Conservation (phyloP, 2,888 invertebrate genomes). For the Sepiola atlantica region DNA sequence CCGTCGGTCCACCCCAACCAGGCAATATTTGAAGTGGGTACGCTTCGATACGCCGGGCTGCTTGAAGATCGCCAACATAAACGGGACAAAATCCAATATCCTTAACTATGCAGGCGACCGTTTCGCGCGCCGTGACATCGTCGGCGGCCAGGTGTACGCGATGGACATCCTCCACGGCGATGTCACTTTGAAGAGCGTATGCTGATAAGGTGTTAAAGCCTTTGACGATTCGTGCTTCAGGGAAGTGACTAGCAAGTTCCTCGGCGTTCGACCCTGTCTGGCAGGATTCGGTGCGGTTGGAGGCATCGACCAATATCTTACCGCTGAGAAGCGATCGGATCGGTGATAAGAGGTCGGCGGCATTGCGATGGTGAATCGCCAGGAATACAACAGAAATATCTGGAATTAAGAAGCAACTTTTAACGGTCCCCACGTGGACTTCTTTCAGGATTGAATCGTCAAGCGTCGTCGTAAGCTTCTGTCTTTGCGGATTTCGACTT, state of each 20-base stretch:
- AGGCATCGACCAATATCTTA: constrained; percentile 66
- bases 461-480: constrained; percentile 53
- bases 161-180: constrained; percentile 54
- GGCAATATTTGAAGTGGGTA: constrained; percentile 58
- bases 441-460: constrained; percentile 62
- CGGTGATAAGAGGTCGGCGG: constrained; percentile 56
- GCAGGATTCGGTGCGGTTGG: constrained; percentile 60
- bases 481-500: constrained; percentile 60
- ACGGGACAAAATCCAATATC: constrained; percentile 64
- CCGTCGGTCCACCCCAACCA: constrained; percentile 63
- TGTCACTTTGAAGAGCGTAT: constrained; percentile 64
- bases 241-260: constrained; percentile 46
- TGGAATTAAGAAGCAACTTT: constrained; percentile 50
- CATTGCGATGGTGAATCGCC: constrained; percentile 64
- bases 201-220: constrained; percentile 69
- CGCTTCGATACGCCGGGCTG: constrained; percentile 63
- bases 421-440: constrained; percentile 56
- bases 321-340: constrained; percentile 55
- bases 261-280: constrained; percentile 63
- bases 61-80: constrained; percentile 60
- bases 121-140: constrained; percentile 57
- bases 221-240: constrained; percentile 62
- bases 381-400: constrained; percentile 58
- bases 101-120: constrained; percentile 60
- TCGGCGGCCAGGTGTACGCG: constrained; percentile 63